Evolutionary conservation across 2,888 invertebrate species (phyloP), one percentile per base, ranked within the genome.

Genomic region (Orthosia gracilis): DNA sequence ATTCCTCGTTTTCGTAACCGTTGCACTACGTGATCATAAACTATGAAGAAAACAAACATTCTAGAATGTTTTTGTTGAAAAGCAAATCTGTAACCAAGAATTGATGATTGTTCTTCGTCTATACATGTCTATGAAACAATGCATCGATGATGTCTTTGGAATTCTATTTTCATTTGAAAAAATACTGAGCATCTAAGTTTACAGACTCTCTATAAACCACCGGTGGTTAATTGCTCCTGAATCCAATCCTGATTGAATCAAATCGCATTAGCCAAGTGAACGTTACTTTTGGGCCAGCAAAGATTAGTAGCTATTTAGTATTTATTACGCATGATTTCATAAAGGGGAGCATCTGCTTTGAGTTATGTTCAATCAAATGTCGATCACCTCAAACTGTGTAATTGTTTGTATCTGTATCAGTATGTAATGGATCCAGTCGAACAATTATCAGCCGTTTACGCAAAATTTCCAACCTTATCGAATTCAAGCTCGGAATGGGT

Each of bases 41-140:
- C 17, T 57, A 26, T 45, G 52, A 63, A 68, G 54, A 77, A 73
- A 75, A 80, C 58, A 78, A 78, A 72, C 61, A 67, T 61, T 71
- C 81, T 70, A 74, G 55, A 83, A 69, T 67, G 21, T 50, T 73
- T 73, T 49, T 47, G 40, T 23, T 64, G 40, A 54, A 73, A 76
- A 68, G 75, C 55, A 73, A 80, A 69, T 73, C 50, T 49, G 59
- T 52, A 18, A 61, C 26, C 17, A 26, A 49, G 67, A 78, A 54
- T 21, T 15, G 58, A 58, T 67, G 5, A 49, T 69, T 66, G 52
- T 62, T 52, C 64, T 57, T 17, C 18, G 18, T 23, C 40, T 62
- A 57, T 68, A 65, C 64, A 52, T 57, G 47, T 23, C 31, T 31
- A 62, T 49, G 50, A 68, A 50, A 75, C 55, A 81, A 82, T 76